These are phyloP conservation scores for Stylophora pistillata DNA, from an alignment of 64 coral and sea anemone genomes.

Conservation along the genomic window DNA sequence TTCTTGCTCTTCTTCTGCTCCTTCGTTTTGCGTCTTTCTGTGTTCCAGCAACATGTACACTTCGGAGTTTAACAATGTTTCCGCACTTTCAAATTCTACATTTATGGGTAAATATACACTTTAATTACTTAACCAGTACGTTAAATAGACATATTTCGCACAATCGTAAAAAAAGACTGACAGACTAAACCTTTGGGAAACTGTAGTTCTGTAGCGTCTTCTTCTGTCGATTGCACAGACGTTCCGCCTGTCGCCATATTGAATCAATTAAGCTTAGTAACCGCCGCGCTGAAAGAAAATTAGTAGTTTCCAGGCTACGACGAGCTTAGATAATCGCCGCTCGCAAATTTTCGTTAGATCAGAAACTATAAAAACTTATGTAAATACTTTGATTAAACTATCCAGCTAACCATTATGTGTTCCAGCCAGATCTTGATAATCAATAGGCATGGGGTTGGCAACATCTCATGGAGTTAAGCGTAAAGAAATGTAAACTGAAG, in stretches of 20 bases:
- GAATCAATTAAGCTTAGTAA: constrained; percentile 1
- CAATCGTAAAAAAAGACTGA: not conserved
- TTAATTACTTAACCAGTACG: not conserved
- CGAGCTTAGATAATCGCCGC: not conserved
- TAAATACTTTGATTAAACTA: too few relatives aligned
- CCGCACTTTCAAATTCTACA: constrained; percentile 97
- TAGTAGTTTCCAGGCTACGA: not conserved
- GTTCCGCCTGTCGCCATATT: constrained; percentile 85
- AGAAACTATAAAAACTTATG: too few relatives aligned
- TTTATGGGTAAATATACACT: not conserved
- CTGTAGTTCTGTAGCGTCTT: constrained; percentile 97
- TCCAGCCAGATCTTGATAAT: too few relatives aligned
- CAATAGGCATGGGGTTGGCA: too few relatives aligned
- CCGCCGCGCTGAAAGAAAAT: not conserved
- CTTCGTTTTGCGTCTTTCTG: constrained; percentile 96
- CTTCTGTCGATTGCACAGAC: constrained; percentile 60
- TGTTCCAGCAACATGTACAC: constrained; percentile 99
- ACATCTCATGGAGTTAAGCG: too few relatives aligned
- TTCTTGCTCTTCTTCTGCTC: constrained; percentile 91
- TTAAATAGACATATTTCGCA: not conserved
- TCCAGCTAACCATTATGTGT: too few relatives aligned
- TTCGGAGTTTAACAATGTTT: constrained; percentile 95
- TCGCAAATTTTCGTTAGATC: too few relatives aligned
- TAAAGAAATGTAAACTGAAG: too few relatives aligned
- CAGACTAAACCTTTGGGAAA: constrained; percentile 91